Evolutionary conservation across 2,888 invertebrate species (phyloP).

Genomic region (Agriopis marginaria): DNA sequence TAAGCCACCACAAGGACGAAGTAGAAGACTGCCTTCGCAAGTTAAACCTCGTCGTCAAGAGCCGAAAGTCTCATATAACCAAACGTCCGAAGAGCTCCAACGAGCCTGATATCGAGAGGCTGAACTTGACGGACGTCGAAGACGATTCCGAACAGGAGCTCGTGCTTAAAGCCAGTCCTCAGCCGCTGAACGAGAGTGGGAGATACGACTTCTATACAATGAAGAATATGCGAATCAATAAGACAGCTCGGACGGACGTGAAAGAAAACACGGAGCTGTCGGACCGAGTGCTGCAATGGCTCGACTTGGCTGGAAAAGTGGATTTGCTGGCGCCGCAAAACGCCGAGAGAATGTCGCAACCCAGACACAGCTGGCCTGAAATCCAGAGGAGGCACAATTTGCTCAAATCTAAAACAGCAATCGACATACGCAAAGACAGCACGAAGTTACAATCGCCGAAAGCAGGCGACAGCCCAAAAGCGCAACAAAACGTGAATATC

Average conservation of each 20-base stretch:
- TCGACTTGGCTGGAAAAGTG: slow-evolving; percentile 90
- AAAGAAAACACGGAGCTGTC: slow-evolving; percentile 81
- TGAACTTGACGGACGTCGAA: slow-evolving; percentile 70
- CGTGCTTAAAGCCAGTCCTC: slow-evolving; percentile 63
- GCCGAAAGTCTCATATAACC: slow-evolving; percentile 61
- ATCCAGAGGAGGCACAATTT: slow-evolving; percentile 69
- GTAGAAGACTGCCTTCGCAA: slow-evolving; percentile 63
- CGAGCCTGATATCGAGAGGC: slow-evolving; percentile 62
- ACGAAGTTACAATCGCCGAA: slow-evolving; percentile 62
- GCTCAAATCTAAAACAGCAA: slow-evolving; percentile 72
- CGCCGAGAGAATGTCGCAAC: slow-evolving; percentile 71
- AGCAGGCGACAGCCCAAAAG: slow-evolving; percentile 65
- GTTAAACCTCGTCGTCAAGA: slow-evolving; percentile 70
- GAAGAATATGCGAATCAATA: slow-evolving; percentile 71
- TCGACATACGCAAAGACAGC: slow-evolving; percentile 68
- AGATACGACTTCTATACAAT: slow-evolving; percentile 63
- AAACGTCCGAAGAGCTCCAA: slow-evolving; percentile 55
- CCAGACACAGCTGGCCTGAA: slow-evolving; percentile 79
- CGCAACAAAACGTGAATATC: slow-evolving; percentile 69
- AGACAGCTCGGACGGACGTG: slow-evolving; percentile 68
- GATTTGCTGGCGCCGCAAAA: slow-evolving; percentile 73
- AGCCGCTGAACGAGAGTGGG: slow-evolving; percentile 62
- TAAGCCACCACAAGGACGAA: slow-evolving; percentile 63
- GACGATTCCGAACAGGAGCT: slow-evolving; percentile 68
- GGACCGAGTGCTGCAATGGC: slow-evolving; percentile 92